Base-by-base conservation (phyloP, 2,888 invertebrate genomes). In the Stramonita haemastoma region DNA sequence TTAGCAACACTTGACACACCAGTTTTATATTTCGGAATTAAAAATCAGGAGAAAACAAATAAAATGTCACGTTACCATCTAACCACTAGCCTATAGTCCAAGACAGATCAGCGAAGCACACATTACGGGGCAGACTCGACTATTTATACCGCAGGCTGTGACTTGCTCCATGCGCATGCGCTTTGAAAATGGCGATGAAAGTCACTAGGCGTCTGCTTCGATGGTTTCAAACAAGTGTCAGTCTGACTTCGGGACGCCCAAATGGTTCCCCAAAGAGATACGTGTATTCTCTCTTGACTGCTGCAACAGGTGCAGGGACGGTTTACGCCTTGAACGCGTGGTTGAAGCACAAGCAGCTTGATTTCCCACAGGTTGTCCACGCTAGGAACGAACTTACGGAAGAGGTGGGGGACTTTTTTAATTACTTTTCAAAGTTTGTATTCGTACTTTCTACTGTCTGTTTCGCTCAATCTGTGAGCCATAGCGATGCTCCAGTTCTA, bases 21-120 rank as follows among this genome's bases (percentile, higher is more conserved):
- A 11, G 13, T 26, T 66, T 66, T 66, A 66, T 66, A 66, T 17
- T 22, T 22, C 17, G 19, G 66, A 22, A 29, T 36, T 70, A 88
- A 60, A 73, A 77, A 86, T 29, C 13, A 77, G 36, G 29, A 88
- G 84, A 81, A 90, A 89, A n/a, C 86, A 83, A 32, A 87, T 83
- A 66, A 90, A 90, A 89, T 34, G 73, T 79, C n/a, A 89, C 36
- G 46, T 90, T 90, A 90, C 90, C 90, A 81, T 89, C 56, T 36
- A 32, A 56, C 56, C 17, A 56, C 77, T 46, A 13, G 60, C n/a
- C n/a, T n/a, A n/a, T n/a, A 57, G 26, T 66, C 86, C 57, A 34
- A 60, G 34, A 19, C 26, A 32, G 66, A 56, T 17, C 85, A 22
- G 60, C 57, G 60, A 36, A 32, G 36, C n/a, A 83, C 34, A 81